Evolutionary conservation across 2,113 vertebrate species (phyloP).

Genomic region (Sorex fumeus): DNA sequence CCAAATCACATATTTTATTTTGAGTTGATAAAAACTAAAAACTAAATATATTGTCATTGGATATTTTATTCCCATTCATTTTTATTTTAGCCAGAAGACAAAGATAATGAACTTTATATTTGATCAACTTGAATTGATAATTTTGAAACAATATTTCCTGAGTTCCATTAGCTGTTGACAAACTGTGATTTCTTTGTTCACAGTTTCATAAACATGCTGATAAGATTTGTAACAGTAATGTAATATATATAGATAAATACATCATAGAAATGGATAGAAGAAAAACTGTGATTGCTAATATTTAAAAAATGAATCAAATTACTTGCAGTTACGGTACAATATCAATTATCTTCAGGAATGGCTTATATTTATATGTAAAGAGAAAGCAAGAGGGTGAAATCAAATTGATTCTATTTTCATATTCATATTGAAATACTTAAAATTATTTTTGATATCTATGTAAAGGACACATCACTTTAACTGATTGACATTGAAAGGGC

Average conservation of each 20-base stretch:
- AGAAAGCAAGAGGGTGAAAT: neutral
- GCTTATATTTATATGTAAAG: neutral
- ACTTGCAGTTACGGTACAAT: neutral
- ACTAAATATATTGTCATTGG: neutral
- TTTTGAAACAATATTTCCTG: constrained; percentile 43
- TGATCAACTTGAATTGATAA: neutral
- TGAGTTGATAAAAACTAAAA: constrained; percentile 47
- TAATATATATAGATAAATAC: constrained; percentile 9
- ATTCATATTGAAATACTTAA: neutral
- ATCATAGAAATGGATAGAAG: neutral
- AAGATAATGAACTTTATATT: constrained; percentile 35
- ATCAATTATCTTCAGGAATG: neutral
- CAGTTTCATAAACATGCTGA: constrained; percentile 45
- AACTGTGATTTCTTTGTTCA: constrained; percentile 53
- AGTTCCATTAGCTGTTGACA: constrained; percentile 19
- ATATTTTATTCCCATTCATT: constrained; percentile 8
- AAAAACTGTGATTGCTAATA: too few species aligned
- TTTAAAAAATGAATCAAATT: neutral
- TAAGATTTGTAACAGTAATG: constrained; percentile 33
- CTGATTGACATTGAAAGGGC: neutral
- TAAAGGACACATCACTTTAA: neutral
- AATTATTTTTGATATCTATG: neutral
- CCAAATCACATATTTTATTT: constrained; percentile 25
- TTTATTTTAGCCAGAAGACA: constrained; percentile 5
- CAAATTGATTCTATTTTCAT: neutral